Evolutionary conservation across 2,113 vertebrate genomes (phyloP), one percentile per base, ranked within the genome.

Genomic region (Tylochromis polylepis): DNA sequence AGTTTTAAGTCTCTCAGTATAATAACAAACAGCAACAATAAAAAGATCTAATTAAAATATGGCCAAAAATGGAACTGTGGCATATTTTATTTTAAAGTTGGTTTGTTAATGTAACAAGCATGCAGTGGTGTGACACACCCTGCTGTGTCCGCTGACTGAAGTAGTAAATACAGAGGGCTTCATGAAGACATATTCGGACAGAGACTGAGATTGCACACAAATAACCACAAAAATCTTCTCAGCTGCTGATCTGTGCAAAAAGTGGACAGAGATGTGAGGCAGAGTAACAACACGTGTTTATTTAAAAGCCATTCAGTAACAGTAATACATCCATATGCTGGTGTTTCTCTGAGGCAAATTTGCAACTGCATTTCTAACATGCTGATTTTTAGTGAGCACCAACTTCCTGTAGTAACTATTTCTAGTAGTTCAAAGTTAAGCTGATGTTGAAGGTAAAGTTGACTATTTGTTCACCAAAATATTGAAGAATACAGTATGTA

Each of bases 71-170:
- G 14, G 58, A 89, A 75, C 22, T n/a, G 51, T 36, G 34, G 49
- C 43, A 49, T 18, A 75, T 53, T 62, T 78, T 62, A 75, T 87
- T 81, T 87, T 49, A 7, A 43, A 51, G 81, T 82, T 83, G 72
- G 89, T 22, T 24, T 83, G 82, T 83, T 89, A 85, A 91, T 91
- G 87, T 87, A 65, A 79, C 34, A 90, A 88, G 81, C 88, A 91
- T 86, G 90, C 82, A 84, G 90, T 77, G 87, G 89, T 86, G 90
- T 75, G 92, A 91, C 92, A 92, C 93, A 11, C 92, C 91, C 93
- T 77, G 70, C 79, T 49, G 81, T 11, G 38, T 87, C 60, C 78
- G n/a, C 87, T 43, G 18, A 81, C 82, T 53, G 22, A 53, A 55
- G 53, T 14, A 59, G 57, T 80, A 58, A 87, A 81, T 11, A 38